Evolutionary conservation across 2,888 invertebrate genomes (phyloP), one percentile per base, ranked within the genome.

Genomic region (Drosophila hamatofila): DNA sequence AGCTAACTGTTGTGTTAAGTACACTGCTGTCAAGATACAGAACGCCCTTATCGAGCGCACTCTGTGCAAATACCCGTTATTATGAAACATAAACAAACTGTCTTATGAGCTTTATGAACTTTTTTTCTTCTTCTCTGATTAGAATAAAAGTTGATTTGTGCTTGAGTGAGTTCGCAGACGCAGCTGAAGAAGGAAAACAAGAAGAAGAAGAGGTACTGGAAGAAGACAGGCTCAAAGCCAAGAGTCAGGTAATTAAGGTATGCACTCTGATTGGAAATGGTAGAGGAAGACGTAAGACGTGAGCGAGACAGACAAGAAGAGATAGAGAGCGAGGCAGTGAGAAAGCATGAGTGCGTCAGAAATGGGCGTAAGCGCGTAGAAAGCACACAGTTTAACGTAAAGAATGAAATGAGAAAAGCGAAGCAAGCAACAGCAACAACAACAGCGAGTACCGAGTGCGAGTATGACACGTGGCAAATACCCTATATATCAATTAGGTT

Each of bases 31-130:
- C 83, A 81, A 83, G 81, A 77, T 75, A 81, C 56, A 70, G 71
- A 57, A 55, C 61, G 61, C 67, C 64, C 72, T 68, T 80, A 78
- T 78, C 78, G 68, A 68, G 66, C 46, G 42, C 55, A 51, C 37
- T 51, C 44, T 64, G 58, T 46, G 64, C 54, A 83, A 83, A 85
- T 75, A 83, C 65, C 73, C 70, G 66, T 75, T 73, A 83, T 72
- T 78, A 79, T 69, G 54, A 75, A 74, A 86, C 55, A 83, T 81
- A 83, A 79, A 83, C 75, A 86, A 81, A 64, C 67, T 48, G 73
- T 73, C 74, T 77, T 77, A 69, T 56, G 59, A 69, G 72, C 74
- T 70, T 81, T 71, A 62, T 62, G 71, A 76, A 67, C 54, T 39
- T 56, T 23, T 37, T 30, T 7, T n/a, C n/a, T n/a, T n/a, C 18